Evolutionary conservation across 2,888 invertebrate species (phyloP).

Genomic region (Nemurella pictetii): DNA sequence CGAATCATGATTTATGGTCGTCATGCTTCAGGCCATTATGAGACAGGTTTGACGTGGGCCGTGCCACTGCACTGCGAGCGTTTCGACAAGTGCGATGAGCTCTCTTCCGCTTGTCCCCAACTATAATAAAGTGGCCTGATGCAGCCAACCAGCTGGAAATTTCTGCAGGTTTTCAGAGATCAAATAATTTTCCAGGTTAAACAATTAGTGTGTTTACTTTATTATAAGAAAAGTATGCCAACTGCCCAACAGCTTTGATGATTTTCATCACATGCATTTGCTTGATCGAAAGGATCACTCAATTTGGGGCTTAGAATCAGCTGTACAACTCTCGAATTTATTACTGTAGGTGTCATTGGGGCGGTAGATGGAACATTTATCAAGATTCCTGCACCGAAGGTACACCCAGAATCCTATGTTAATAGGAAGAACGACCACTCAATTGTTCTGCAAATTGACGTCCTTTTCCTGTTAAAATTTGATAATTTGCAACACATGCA

Average conservation of each 20-base stretch:
- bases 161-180: constrained; percentile 35
- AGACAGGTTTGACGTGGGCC: constrained; percentile 39
- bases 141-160: constrained; percentile 33
- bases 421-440: constrained; percentile 43
- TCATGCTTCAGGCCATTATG: constrained; percentile 38
- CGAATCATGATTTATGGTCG: no score
- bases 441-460: constrained; percentile 27
- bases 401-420: constrained; percentile 41
- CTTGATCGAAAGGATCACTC: no score
- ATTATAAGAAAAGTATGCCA: no score
- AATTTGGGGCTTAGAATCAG: not conserved
- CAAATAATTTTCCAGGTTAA: constrained; percentile 39
- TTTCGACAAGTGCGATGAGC: constrained; percentile 36
- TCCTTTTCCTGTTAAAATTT: no score
- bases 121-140: constrained; percentile 41
- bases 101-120: constrained; percentile 34
- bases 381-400: constrained; percentile 39
- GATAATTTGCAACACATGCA: not conserved
- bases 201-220: no score
- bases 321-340: not conserved
- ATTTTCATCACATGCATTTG: not conserved
- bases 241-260: not conserved
- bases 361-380: constrained; percentile 43
- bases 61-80: constrained; percentile 37
- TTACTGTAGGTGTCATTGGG: constrained; percentile 37